Evolutionary conservation across 2,797 vertebrate genomes (phyloP).

Genomic region (Neosilurus hyrtlii): DNA sequence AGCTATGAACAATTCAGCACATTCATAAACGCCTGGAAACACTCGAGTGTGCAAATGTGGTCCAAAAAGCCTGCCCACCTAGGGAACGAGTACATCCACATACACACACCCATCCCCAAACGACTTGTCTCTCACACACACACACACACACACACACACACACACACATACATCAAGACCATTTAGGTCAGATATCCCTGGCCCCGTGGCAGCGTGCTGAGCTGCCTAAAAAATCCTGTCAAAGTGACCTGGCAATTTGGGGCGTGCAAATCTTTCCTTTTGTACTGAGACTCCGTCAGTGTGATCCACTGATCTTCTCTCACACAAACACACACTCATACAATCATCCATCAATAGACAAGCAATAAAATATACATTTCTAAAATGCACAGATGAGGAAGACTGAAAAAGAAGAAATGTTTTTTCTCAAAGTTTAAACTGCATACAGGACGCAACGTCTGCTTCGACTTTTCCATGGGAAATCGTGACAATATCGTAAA

Average conservation of each 20-base stretch:
- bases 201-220: slow-evolving; percentile 67
- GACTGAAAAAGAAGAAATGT: no score
- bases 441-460: neutral
- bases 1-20: neutral
- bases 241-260: slow-evolving; percentile 75
- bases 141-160: slow-evolving; percentile 38
- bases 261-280: slow-evolving; percentile 74
- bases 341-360: neutral
- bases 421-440: neutral
- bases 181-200: slow-evolving; percentile 80
- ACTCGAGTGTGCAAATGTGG: neutral
- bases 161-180: slow-evolving; percentile 57
- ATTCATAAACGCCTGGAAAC: slow-evolving; percentile 1
- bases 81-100: neutral
- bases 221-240: slow-evolving; percentile 75
- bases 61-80: neutral
- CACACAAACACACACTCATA: neutral
- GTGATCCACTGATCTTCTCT: slow-evolving; percentile 37
- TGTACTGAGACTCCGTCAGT: slow-evolving; percentile 54
- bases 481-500: slow-evolving; percentile 6
- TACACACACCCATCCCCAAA: neutral
- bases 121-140: slow-evolving; percentile 14
- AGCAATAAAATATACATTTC: neutral
- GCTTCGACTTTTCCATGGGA: neutral
- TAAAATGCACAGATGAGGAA: no score